phyloP scores from a whole-genome alignment of 2,888 invertebrate genomes.

The Ecliptopera silaceata region DNA sequence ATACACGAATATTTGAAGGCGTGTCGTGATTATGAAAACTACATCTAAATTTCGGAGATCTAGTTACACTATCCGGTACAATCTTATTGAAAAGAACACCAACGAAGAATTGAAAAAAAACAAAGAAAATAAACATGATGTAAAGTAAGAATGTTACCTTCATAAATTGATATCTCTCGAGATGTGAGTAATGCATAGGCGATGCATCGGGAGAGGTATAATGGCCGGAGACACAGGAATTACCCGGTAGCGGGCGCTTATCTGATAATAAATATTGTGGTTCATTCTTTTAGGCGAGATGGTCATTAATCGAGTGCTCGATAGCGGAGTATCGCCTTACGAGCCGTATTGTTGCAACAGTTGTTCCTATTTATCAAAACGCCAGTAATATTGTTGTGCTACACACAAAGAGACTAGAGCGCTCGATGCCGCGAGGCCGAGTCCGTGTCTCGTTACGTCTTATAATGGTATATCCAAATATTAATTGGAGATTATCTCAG shows the following conservation, averaged over 20 bases:
- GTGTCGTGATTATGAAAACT: conserved; percentile 38
- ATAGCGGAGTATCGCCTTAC: conserved; percentile 80
- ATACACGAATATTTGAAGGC: conserved; percentile 49
- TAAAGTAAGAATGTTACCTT: conserved; percentile 62
- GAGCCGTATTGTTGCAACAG: conserved; percentile 76
- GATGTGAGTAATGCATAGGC: conserved; percentile 76
- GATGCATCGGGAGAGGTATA: conserved; percentile 67
- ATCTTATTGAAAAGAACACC: conserved; percentile 47
- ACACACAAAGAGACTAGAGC: conserved; percentile 63
- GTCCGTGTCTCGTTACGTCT: conserved; percentile 70
- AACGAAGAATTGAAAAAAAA: conserved; percentile 55
- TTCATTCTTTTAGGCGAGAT: conserved; percentile 81
- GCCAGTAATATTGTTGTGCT: conserved; percentile 76
- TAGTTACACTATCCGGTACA: conserved; percentile 24
- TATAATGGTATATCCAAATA: conserved; percentile 69
- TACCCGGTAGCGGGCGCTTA: conserved; percentile 78
- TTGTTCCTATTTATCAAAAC: conserved; percentile 81
- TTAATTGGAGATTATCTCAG: conserved; percentile 59
- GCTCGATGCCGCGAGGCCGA: conserved; percentile 56
- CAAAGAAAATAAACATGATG: conserved; percentile 60
- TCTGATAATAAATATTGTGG: conserved; percentile 83
- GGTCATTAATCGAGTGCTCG: conserved; percentile 80
- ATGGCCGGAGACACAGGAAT: conserved; percentile 77
- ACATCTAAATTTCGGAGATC: conserved; percentile 33
- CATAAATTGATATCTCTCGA: conserved; percentile 70